Conservation (phyloP, 2,113 vertebrate genomes). For the Alectura lathami region DNA sequence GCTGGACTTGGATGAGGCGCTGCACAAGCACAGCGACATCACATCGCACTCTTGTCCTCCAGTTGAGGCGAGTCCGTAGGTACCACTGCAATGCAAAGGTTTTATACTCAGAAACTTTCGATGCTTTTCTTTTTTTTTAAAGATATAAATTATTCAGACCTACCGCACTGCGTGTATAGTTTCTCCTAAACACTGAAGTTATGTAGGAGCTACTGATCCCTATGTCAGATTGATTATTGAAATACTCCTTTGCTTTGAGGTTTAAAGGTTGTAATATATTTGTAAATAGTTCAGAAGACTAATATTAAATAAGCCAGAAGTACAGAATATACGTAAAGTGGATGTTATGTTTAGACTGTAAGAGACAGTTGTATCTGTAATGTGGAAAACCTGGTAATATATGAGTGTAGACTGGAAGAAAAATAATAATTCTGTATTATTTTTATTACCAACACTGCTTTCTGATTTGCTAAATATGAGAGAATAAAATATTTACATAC, state of each 20-base stretch:
- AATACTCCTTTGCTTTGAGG: constrained; percentile 65
- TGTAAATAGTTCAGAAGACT: constrained; percentile 79
- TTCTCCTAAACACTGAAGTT: constrained; percentile 78
- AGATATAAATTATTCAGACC: constrained; percentile 78
- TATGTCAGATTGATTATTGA: constrained; percentile 49
- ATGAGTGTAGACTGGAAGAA: constrained; percentile 65
- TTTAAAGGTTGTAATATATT: constrained; percentile 77
- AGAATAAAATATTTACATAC: constrained; percentile 80
- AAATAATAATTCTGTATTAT: constrained; percentile 76
- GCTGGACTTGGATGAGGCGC: constrained; percentile 89
- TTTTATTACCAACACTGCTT: constrained; percentile 81
- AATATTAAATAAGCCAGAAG: constrained; percentile 62
- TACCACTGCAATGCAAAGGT: constrained; percentile 29
- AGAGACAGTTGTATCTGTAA: constrained; percentile 41
- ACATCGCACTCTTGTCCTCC: constrained; percentile 94
- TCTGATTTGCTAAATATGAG: constrained; percentile 73
- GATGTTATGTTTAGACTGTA: constrained; percentile 11
- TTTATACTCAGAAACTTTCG: constrained; percentile 64
- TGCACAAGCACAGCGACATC: constrained; percentile 91
- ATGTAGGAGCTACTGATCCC: constrained; percentile 74
- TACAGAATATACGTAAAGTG: constrained; percentile 22
- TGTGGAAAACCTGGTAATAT: constrained; percentile 46
- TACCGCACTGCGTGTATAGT: constrained; percentile 76
- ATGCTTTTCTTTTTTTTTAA: constrained; percentile 57
- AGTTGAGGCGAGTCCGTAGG: constrained; percentile 54